Evolutionary conservation across 1,140 invertebrate genomes (phyloP).

Genomic region (Dendroctonus ponderosae): DNA sequence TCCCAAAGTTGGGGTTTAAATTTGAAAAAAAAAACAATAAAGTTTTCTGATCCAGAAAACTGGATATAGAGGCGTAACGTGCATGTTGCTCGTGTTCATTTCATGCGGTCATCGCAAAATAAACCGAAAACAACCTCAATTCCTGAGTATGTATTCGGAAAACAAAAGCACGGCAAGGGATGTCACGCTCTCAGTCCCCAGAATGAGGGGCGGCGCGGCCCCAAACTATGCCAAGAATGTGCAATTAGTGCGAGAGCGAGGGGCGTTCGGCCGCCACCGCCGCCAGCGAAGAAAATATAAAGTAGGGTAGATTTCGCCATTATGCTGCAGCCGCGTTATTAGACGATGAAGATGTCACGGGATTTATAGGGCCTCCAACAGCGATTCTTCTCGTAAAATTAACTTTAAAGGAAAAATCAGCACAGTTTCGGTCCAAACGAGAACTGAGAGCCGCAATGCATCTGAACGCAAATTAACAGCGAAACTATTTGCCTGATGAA

Average conservation of each 20-base stretch:
- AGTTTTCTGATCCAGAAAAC: no score
- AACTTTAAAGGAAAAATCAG: no score
- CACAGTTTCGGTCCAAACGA: no score
- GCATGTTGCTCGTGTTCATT: conserved; percentile 13
- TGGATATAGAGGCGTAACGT: not conserved
- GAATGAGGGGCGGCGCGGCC: conserved; percentile 50
- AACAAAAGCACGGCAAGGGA: conserved; percentile 40
- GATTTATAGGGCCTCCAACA: not conserved
- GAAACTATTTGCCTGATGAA: no score
- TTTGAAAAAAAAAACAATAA: no score
- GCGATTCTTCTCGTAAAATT: no score
- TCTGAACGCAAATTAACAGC: no score
- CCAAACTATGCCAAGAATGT: conserved; percentile 87
- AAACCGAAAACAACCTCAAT: conserved; percentile 25
- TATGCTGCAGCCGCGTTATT: conserved; percentile 24
- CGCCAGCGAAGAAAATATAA: conserved; percentile 60
- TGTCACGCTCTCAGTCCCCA: conserved; percentile 28
- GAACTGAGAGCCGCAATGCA: no score
- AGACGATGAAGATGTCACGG: conserved; percentile 33
- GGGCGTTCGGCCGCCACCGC: conserved; percentile 44
- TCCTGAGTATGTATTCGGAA: conserved; percentile 22
- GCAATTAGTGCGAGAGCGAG: conserved; percentile 68
- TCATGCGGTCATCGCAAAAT: conserved; percentile 26
- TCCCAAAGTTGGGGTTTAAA: no score
- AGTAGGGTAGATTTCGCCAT: conserved; percentile 54